Conservation (phyloP, 2,797 vertebrate genomes). For the Chiroxiphia lanceolata region DNA sequence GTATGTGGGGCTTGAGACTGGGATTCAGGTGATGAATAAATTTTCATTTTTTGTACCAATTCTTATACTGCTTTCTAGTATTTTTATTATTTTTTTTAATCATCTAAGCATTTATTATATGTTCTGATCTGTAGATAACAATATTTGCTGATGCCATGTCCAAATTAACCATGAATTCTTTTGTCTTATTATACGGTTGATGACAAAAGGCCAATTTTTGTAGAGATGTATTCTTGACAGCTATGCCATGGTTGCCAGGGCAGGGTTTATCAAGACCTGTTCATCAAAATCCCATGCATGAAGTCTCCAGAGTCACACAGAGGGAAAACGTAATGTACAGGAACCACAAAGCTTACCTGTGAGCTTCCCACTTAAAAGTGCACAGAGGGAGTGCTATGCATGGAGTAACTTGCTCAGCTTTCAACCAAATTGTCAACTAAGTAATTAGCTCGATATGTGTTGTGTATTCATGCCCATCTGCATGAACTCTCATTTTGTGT, state of each 20-base stretch:
- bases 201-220: accelerated
- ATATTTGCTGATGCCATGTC: neutral
- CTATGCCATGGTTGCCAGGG: neutral
- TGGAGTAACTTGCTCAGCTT: neutral
- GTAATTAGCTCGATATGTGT: accelerated
- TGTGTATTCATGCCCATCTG: neutral
- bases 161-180: neutral
- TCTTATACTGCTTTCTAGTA: neutral
- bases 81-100: neutral
- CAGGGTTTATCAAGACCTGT: neutral
- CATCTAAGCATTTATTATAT: neutral
- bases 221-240: neutral
- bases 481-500: neutral
- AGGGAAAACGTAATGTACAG: neutral
- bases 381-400: neutral
- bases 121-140: neutral
- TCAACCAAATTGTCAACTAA: neutral
- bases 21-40: neutral
- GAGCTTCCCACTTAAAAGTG: neutral
- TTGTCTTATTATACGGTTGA: neutral
- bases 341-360: neutral
- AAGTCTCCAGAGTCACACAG: neutral
- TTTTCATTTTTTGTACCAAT: accelerated
- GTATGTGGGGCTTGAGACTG: accelerated
- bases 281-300: neutral